Conservation (phyloP, 1,140 invertebrate genomes). For the Cherax quadricarinatus region DNA sequence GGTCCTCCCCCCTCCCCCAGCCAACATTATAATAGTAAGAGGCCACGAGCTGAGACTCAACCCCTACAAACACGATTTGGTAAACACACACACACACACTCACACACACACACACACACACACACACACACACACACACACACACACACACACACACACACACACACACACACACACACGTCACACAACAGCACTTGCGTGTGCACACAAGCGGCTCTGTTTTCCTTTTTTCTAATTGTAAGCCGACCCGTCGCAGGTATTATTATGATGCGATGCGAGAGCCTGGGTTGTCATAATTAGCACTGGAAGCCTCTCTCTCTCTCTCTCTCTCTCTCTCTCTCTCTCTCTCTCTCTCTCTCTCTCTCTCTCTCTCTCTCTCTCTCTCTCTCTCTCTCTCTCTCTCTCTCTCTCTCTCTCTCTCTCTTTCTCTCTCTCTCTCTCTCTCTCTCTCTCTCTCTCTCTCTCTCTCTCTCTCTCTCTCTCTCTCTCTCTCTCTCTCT, state of each 20-base stretch:
- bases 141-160: too few species aligned
- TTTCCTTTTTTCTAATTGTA: slow-evolving; percentile 26
- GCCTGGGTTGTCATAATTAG: slow-evolving; percentile 49
- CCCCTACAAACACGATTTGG: too few species aligned
- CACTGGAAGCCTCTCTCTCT: not conserved
- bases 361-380: not conserved
- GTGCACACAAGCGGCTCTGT: not conserved
- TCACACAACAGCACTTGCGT: not conserved
- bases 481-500: not conserved
- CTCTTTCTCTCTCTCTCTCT: not conserved
- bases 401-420: slow-evolving; percentile 20
- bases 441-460: not conserved
- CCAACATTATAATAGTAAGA: too few species aligned
- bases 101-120: too few species aligned
- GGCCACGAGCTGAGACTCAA: too few species aligned
- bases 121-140: too few species aligned
- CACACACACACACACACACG: too few species aligned
- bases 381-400: not conserved
- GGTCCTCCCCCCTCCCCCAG: too few species aligned
- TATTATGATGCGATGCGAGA: slow-evolving; percentile 52
- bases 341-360: not conserved
- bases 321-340: not conserved
- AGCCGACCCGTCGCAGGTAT: slow-evolving; percentile 39
- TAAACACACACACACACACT: too few species aligned
- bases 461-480: not conserved